Evolutionary conservation across 1,140 invertebrate genomes (phyloP), one percentile per base, ranked within the genome.

Genomic region (Drosophila kepulauana): DNA sequence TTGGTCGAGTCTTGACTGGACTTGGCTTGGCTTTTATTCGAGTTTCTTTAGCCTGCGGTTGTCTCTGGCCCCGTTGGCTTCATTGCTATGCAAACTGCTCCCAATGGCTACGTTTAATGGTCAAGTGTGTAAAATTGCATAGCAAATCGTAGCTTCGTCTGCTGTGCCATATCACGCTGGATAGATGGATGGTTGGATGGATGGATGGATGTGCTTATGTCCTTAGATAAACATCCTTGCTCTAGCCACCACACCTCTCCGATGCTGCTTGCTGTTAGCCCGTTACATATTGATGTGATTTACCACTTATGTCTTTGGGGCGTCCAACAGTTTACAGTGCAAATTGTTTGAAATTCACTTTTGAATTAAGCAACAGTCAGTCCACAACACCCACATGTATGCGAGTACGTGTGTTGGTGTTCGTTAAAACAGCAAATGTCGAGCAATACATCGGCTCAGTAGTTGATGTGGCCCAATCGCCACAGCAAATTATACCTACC

Each of bases 91-190:
- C 85, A 88, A 89, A 88, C 84, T 88, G 84, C 85, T 88, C 84
- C 84, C 84, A 88, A 88, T 89, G 85, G 84, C 85, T 89, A 85
- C 85, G 85, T 89, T 90, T 91, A 91, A 88, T 91, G 88, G 88
- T 91, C 82, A 91, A 91, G 84, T 91, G 88, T 88, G 88, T 91
- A 91, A 91, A 91, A 91, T 91, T 91, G 88, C 82, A 91, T 84
- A 84, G 82, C 84, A 91, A 91, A 91, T 91, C 81, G 78, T 78
- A 80, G 81, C 35, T 25, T 4, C 20, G 20, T 25, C 38, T 61
- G 41, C 25, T 63, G 15, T 52, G 57, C 63, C 38, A 28, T 54
- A 54, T 38, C 38, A 64, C 49, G 67, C 64, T 59, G 46, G 69
- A 61, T 61, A 69, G 49, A 58, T 48, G 62, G 41, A 71, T 71